Base-by-base conservation (phyloP, 2,888 invertebrate species). In the Agrochola circellaris region DNA sequence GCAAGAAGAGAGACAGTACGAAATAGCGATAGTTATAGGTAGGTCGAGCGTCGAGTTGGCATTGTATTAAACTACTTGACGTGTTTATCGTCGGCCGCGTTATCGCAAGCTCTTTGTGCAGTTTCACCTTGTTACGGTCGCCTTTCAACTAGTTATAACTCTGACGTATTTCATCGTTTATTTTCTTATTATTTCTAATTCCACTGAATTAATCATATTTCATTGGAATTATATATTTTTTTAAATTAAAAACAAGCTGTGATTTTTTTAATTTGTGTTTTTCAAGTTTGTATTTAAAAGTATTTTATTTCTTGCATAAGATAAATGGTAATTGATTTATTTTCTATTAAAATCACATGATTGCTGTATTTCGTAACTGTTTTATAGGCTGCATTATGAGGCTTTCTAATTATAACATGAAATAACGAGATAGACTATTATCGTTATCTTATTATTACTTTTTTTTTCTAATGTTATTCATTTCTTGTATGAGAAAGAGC, bases 21-120 rank as follows among this genome's bases (percentile, higher is more conserved):
- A 91, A 93, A 93, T 93, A 91, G 92, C 92, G 90, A 92, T 96
- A 96, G 94, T 91, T 96, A 96, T 96, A 96, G 96, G 94, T 96
- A 96, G 95, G 96, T 96, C 93, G 94, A 88, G 89, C 93, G 95
- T 95, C 94, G 96, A 94, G 96, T 95, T 96, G 96, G 96, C 96
- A 95, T 93, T 88, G 86, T 86, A 88, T 92, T 94, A 95, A 95
- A 94, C 92, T 93, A 91, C 91, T 92, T 92, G 92, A 93, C 92
- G 92, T 92, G 92, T 95, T 95, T 95, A 95, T 95, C 94, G 93
- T 88, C 85, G 87, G 90, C 89, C 90, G 93, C 91, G 94, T 94
- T 96, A 95, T 95, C 96, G 94, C 90, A 87, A 92, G 94, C 91
- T 92, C 95, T 93, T 95, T 95, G 93, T 95, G 91, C 88, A 89